Evolutionary conservation across 1,140 invertebrate species (phyloP).

Genomic region (Metaphire vulgaris): DNA sequence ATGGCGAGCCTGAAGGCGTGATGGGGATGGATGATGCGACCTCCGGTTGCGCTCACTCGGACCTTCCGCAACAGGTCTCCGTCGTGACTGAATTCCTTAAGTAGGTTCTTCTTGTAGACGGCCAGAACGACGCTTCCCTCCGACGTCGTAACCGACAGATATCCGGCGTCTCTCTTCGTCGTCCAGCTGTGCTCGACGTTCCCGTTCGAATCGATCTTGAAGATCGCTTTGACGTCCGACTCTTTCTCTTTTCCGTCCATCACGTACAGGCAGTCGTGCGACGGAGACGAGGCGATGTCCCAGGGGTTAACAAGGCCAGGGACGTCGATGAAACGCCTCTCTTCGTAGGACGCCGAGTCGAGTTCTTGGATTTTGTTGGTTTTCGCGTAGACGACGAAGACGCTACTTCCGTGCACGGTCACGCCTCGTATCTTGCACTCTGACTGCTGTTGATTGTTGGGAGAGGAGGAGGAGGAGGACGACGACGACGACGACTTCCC

Average conservation of each 20-base stretch:
- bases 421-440: not conserved
- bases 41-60: not conserved
- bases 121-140: not conserved
- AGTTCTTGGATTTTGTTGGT: not conserved
- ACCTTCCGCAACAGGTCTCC: not conserved
- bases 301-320: not conserved
- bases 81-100: not conserved
- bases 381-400: not conserved
- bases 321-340: not conserved
- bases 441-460: too few relatives aligned
- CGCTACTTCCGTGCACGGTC: not conserved
- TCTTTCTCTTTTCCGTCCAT: not conserved
- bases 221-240: not conserved
- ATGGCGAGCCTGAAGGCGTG: not conserved
- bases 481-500: too few relatives aligned
- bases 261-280: not conserved
- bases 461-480: too few relatives aligned
- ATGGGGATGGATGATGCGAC: not conserved
- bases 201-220: not conserved
- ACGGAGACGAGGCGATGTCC: not conserved
- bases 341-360: not conserved
- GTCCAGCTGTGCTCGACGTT: not conserved
- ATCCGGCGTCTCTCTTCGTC: not conserved
- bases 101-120: not conserved
- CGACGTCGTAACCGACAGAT: not conserved